Base-by-base conservation (phyloP, 2,888 invertebrate species). In the Orchesella flavescens region DNA sequence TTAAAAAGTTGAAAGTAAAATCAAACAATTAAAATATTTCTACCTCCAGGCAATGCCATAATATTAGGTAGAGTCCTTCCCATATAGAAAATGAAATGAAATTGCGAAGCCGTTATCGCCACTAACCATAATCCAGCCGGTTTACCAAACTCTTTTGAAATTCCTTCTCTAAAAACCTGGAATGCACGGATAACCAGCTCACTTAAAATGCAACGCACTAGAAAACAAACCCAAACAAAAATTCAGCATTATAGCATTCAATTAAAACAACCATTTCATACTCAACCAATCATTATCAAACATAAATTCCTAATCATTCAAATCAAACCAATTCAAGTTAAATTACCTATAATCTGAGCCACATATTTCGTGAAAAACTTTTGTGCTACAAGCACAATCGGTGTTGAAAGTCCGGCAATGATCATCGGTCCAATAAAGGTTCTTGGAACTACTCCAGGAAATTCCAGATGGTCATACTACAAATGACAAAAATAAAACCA, bases 391-490 rank as follows among this genome's bases (percentile, higher is more conserved):
- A 92, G 91, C 84, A 94, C 93, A 89, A 95, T 90, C 19, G 98
- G 98, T 76, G 94, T 93, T 4, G 96, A 93, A 61, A 97, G 88
- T 65, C 93, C 90, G 0, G 97, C 94, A 88, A 99, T 92, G 84
- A 94, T 91, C 24, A 98, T 90, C 46, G 99, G 96, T 23, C 99
- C 99, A 82, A 99, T 90, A 91, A 99, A 99, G 43, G 97, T 95
- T 87, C 99, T 93, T 73, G 99, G 99, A 81, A 99, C 99, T 84
- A 99, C 98, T 84, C 99, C 95, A 89, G 99, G 97, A 92, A 96
- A 99, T 90, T 97, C 96, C 90, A 95, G 93, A 91, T 99, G 99
- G 91, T 99, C 99, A 91, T 98, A 99, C 97, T 98, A 91, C 89
- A 93, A 92, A 66, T 10, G 44, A 23, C 1, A 15, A 69, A 66